A percentile compares a stretch with the other conserved stretches of the same genome.
These are phyloP conservation scores for Icerya purchasi DNA, from an alignment of 2,888 invertebrate genomes.

Conservation along the genomic window DNA sequence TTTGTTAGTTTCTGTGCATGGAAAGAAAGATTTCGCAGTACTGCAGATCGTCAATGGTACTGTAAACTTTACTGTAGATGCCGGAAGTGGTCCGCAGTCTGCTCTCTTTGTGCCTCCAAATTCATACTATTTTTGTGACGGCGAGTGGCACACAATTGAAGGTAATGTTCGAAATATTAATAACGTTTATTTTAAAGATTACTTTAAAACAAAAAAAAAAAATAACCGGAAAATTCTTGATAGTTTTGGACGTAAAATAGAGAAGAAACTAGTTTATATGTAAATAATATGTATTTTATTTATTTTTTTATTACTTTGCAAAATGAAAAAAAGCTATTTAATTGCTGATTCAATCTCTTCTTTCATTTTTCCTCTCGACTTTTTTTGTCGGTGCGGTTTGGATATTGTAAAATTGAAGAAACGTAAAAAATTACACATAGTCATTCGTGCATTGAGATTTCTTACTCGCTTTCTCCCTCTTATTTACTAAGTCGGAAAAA, in stretches of 20 bases:
- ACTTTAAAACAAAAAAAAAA: neutral
- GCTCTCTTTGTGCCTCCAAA: conserved; percentile 45
- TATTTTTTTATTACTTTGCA: too few relatives aligned
- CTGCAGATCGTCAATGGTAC: conserved; percentile 73
- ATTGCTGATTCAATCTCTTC: too few relatives aligned
- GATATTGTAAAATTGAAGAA: too few relatives aligned
- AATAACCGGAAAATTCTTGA: neutral
- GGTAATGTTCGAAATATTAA: conserved; percentile 27
- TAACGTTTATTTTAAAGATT: neutral
- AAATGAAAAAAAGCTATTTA: too few relatives aligned
- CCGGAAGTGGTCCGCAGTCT: conserved; percentile 56
- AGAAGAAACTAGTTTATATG: neutral
- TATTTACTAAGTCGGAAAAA: too few relatives aligned
- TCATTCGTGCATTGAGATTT: too few relatives aligned
- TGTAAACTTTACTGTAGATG: conserved; percentile 61
- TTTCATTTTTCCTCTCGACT: too few relatives aligned
- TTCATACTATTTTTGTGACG: conserved; percentile 64
- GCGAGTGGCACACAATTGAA: conserved; percentile 78
- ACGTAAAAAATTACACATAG: too few relatives aligned
- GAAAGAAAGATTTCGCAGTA: conserved; percentile 52
- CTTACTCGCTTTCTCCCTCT: too few relatives aligned
- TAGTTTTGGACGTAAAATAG: neutral
- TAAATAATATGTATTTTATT: neutral
- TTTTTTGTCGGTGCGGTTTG: too few relatives aligned
- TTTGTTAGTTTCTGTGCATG: conserved; percentile 60